Conservation (phyloP, 1,140 invertebrate species). For the Drosophila bocki region DNA sequence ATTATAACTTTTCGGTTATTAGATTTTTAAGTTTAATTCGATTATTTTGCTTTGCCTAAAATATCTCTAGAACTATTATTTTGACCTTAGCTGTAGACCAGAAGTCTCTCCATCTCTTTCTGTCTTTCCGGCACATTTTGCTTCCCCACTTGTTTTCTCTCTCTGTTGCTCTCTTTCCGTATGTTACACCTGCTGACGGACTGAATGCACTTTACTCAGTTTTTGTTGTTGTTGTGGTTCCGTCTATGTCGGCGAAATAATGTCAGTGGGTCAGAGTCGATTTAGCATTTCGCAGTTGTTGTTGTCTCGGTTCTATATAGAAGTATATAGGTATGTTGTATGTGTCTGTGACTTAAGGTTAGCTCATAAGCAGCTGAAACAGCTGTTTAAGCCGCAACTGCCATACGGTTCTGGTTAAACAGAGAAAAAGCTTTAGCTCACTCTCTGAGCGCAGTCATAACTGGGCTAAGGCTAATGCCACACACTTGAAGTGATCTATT, state of each 20-base stretch:
- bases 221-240: constrained; percentile 19
- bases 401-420: constrained; percentile 4
- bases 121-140: constrained; percentile 61
- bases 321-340: neutral
- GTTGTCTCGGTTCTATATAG: constrained; percentile 20
- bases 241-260: constrained; percentile 65
- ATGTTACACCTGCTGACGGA: constrained; percentile 66
- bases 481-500: constrained; percentile 6
- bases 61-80: neutral
- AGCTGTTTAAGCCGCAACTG: constrained; percentile 56
- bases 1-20: neutral
- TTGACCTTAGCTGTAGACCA: constrained; percentile 12
- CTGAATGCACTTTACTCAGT: constrained; percentile 61
- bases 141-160: constrained; percentile 12
- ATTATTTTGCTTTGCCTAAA: neutral
- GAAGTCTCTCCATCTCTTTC: constrained; percentile 44
- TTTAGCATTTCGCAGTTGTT: constrained; percentile 69
- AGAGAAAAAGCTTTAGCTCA: constrained; percentile 7
- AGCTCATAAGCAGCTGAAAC: constrained; percentile 49
- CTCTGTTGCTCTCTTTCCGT: constrained; percentile 30
- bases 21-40: neutral
- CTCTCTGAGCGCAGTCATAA: constrained; percentile 12
- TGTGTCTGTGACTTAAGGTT: constrained; percentile 53
- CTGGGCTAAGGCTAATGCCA: constrained; percentile 58
- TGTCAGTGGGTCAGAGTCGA: constrained; percentile 81